Evolutionary conservation across 1,140 invertebrate species (phyloP).

Genomic region (Harpegnathos saltator): DNA sequence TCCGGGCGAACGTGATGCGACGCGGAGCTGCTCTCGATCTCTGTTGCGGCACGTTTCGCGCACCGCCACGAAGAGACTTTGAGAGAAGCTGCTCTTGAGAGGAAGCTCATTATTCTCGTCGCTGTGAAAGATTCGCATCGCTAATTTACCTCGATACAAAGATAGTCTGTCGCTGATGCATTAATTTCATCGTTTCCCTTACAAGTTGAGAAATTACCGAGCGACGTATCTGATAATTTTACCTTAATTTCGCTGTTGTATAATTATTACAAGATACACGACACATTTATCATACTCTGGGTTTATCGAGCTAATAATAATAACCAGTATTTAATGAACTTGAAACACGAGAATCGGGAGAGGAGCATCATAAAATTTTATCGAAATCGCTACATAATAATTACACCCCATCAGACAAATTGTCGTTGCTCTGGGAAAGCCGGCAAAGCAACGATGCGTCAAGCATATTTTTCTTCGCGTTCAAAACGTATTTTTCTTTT

Average conservation of each 20-base stretch:
- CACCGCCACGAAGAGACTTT: neutral
- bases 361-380: neutral
- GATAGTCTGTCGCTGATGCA: neutral
- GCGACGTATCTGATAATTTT: no score
- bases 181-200: no score
- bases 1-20: neutral
- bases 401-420: neutral
- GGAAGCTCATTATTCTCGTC: neutral
- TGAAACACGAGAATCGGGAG: neutral
- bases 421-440: conserved; percentile 26
- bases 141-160: conserved; percentile 1
- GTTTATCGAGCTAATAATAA: neutral
- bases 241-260: no score
- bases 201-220: no score
- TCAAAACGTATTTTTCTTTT: neutral
- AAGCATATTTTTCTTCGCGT: neutral
- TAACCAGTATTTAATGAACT: conserved; percentile 3
- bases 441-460: neutral
- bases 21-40: neutral
- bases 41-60: neutral
- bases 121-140: neutral
- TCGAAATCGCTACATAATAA: neutral
- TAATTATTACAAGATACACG: no score
- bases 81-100: neutral
- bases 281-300: no score